Base-by-base conservation (phyloP, 2,113 vertebrate species). In the Amphilophus citrinellus region DNA sequence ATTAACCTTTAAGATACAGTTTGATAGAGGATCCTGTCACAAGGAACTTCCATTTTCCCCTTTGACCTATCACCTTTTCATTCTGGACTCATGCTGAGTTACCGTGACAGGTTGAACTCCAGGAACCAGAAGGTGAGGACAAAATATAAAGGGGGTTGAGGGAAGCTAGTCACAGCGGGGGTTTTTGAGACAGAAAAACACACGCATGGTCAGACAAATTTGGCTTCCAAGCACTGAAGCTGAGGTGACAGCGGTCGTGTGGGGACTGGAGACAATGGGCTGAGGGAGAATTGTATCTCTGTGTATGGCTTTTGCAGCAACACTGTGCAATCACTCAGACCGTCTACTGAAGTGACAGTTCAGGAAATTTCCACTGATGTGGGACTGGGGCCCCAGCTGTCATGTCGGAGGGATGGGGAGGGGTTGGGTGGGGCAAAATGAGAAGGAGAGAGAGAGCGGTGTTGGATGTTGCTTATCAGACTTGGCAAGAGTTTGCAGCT, bases 281-380 rank as follows among this genome's bases (percentile, higher is more conserved):
- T 82, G 84, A 76, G 77, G 86, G 89, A 81, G 75, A 62, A 83
- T 56, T 61, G 81, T 60, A 47, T 71, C 13, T 79, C 39, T 79
- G 63, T 85, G 83, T 65, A 62, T 68, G 82, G 87, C 77, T 81
- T 88, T 87, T 86, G 82, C 82, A 63, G 85, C 81, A 81, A 60
- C 59, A 11, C 85, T 59, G 75, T 82, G 68, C 88, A 87, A 79
- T 88, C 88, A 82, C 85, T 89, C 83, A 61, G 76, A 39, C 80
- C 53, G 30, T 91, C 85, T 32, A 85, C 82, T 79, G 77, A 89
- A 93, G 91, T 94, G 93, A 93, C 94, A 92, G 91, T 85, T 94
- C 75, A 76, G 92, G 84, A 95, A 88, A 95, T 93, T 89, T 93
- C 91, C 89, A 91, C 87, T 91, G 92, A 92, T 93, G 85, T 92